These are phyloP conservation scores for Acrobasis suavella DNA, from an alignment of 2,888 invertebrate species.

Conservation along the genomic window DNA sequence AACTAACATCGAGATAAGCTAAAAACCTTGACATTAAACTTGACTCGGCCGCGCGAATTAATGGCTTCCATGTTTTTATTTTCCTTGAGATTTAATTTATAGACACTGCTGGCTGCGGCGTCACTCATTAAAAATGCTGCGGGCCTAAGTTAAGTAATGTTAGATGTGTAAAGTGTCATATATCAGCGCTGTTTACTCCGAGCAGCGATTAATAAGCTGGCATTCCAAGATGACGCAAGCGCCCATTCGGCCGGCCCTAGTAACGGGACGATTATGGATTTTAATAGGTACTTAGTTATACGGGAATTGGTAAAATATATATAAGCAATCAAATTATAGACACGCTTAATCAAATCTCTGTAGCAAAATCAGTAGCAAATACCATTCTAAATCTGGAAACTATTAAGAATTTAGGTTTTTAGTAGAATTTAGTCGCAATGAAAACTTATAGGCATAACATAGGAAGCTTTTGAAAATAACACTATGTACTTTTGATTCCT, in stretches of 20 bases:
- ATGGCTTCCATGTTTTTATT: constrained; percentile 82
- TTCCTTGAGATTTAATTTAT: constrained; percentile 83
- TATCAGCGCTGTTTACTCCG: constrained; percentile 72
- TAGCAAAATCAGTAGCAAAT: no score
- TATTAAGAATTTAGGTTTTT: constrained; percentile 26
- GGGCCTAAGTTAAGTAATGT: constrained; percentile 68
- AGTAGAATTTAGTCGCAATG: background rate
- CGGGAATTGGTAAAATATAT: background rate
- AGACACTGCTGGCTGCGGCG: constrained; percentile 68
- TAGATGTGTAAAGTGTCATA: constrained; percentile 76
- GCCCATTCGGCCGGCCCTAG: constrained; percentile 32
- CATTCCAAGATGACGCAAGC: constrained; percentile 61
- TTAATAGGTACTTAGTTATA: background rate
- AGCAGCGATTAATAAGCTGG: constrained; percentile 62
- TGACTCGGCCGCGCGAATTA: constrained; percentile 81
- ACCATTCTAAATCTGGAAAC: no score
- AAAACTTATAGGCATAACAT: background rate
- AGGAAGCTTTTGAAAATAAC: constrained; percentile 20
- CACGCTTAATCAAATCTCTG: no score
- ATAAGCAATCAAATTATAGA: background rate
- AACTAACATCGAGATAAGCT: constrained; percentile 79
- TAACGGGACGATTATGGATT: background rate
- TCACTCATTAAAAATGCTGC: constrained; percentile 77
- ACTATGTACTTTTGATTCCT: constrained; percentile 49
- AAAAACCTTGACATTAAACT: constrained; percentile 82